A percentile compares a stretch with the other conserved stretches of the same genome.
phyloP scores from a whole-genome alignment of 2,888 invertebrate genomes.

The Gordius sp. region DNA sequence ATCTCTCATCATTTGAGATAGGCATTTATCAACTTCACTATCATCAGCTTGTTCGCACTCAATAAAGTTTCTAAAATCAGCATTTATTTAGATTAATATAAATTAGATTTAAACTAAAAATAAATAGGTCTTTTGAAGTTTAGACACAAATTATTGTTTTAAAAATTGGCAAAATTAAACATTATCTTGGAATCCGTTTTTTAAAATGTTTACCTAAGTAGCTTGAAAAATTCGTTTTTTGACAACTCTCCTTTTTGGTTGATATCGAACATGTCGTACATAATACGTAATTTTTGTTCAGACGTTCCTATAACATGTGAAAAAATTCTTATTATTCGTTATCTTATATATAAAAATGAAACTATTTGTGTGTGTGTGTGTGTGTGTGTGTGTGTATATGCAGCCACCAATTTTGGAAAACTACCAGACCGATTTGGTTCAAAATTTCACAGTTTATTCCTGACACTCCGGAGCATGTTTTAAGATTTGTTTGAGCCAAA shows the following conservation, averaged over 20 bases:
- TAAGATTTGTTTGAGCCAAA: too few species aligned
- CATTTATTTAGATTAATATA: not conserved
- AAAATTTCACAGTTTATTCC: too few species aligned
- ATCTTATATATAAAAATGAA: too few species aligned
- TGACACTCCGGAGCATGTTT: too few species aligned
- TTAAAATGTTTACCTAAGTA: slow-evolving; percentile 38
- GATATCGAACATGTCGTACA: slow-evolving; percentile 89
- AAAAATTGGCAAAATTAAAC: not conserved
- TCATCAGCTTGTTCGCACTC: not conserved
- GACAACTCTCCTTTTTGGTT: slow-evolving; percentile 76
- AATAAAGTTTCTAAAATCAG: not conserved
- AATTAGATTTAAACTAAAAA: not conserved
- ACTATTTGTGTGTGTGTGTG: too few species aligned
- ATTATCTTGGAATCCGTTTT: not conserved
- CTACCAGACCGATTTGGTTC: too few species aligned
- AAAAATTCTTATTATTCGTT: too few species aligned
- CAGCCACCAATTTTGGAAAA: too few species aligned
- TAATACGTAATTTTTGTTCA: slow-evolving; percentile 41
- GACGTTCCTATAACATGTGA: slow-evolving; percentile 21
- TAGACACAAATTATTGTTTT: not conserved
- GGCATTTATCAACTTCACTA: slow-evolving; percentile 1
- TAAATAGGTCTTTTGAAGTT: not conserved
- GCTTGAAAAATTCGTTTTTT: slow-evolving; percentile 66
- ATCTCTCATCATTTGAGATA: not conserved
- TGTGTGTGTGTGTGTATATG: too few species aligned